Evolutionary conservation across 2,797 vertebrate species (phyloP).

Genomic region (Pterois miles): DNA sequence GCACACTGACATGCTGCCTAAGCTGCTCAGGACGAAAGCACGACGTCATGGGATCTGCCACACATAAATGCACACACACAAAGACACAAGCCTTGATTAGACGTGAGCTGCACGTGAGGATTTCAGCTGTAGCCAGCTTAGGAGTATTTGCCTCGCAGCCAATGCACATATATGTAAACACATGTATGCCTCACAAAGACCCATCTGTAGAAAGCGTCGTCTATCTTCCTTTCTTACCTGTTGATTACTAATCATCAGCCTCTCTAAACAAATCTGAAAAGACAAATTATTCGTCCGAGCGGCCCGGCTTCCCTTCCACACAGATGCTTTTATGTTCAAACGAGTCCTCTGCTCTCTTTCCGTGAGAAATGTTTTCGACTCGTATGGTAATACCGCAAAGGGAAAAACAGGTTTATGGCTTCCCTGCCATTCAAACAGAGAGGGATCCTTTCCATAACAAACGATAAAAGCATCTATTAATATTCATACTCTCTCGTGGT

Average conservation of each 20-base stretch:
- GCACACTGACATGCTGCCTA: constrained; percentile 54
- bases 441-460: constrained; percentile 53
- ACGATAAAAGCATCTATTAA: constrained; percentile 65
- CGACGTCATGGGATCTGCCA: constrained; percentile 45
- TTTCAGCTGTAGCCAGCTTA: constrained; percentile 63
- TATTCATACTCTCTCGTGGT: constrained; percentile 59
- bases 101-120: constrained; percentile 70
- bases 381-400: constrained; percentile 36
- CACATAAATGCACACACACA: constrained; percentile 5
- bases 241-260: constrained; percentile 43
- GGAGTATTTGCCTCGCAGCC: constrained; percentile 39
- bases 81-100: constrained; percentile 48
- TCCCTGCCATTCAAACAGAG: constrained; percentile 56
- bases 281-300: constrained; percentile 17
- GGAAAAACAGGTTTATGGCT: constrained; percentile 47
- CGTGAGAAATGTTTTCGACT: constrained; percentile 42
- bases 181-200: constrained; percentile 10
- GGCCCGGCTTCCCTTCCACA: constrained; percentile 21
- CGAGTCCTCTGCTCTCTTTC: constrained; percentile 27
- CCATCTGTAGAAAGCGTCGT: constrained; percentile 13
- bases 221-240: constrained; percentile 44
- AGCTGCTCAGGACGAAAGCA: constrained; percentile 62
- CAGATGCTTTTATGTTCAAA: constrained; percentile 49
- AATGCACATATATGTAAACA: constrained; percentile 23
- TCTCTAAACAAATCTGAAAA: constrained; percentile 42